These are phyloP conservation scores for Platysternon megacephalum DNA, from an alignment of 2,113 vertebrate species.

Conservation along the genomic window DNA sequence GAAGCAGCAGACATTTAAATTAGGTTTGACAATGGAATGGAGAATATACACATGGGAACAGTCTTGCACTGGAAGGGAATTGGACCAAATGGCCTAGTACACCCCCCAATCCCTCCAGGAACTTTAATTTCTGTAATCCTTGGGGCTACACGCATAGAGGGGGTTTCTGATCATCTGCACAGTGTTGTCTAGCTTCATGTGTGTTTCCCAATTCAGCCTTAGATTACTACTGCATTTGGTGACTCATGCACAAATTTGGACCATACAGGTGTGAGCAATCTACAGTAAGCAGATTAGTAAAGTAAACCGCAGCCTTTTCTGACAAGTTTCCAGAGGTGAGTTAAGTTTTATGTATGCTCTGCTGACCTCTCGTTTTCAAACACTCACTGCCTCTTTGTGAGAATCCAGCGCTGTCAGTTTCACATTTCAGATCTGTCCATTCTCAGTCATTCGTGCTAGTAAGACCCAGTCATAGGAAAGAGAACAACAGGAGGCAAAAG, in stretches of 20 bases:
- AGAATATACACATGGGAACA: background rate
- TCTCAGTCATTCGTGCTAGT: background rate
- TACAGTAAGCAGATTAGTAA: background rate
- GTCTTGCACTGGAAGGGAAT: slow-evolving; percentile 7
- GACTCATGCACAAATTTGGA: background rate
- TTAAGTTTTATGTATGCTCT: slow-evolving; percentile 6
- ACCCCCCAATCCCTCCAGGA: background rate
- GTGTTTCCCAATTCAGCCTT: background rate
- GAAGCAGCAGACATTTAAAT: background rate
- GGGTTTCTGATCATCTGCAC: background rate
- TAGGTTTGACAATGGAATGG: background rate
- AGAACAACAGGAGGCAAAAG: background rate
- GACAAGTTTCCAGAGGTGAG: background rate
- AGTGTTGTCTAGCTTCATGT: background rate
- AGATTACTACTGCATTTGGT: background rate
- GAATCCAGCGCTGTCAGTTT: background rate
- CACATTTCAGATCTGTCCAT: background rate
- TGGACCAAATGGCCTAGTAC: background rate
- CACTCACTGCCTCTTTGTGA: background rate
- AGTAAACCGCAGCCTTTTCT: background rate
- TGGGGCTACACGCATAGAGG: background rate
- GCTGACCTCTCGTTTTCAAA: background rate
- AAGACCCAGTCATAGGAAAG: background rate
- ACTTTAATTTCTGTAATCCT: slow-evolving; percentile 20
- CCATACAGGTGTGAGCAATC: background rate